Base-by-base conservation (phyloP, 2,888 invertebrate genomes). In the Leptinotarsa juncta region DNA sequence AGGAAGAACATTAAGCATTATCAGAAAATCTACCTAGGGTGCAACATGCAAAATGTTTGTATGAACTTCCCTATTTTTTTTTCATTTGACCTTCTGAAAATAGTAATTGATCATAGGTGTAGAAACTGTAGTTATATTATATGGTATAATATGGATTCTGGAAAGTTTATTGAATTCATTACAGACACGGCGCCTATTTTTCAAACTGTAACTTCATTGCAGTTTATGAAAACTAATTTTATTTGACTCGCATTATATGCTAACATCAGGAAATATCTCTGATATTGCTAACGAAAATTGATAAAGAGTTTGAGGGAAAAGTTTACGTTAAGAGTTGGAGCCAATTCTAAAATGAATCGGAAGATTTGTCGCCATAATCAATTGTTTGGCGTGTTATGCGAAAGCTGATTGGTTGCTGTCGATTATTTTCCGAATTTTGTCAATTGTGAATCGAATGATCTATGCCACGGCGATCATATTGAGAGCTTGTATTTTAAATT, bases 101-200 rank as follows among this genome's bases (percentile, higher is more conserved):
- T 62, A 16, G 32, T 16, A 42, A n/a, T 10, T 32, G 62, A n/a
- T 26, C 5, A 62, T 7, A n/a, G 12, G 62, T 57, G 42, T 62
- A n/a, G 12, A 62, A 62, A 62, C 62, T 32, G 62, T 15, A 62
- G 42, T n/a, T 62, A 32, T 62, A 32, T 62, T n/a, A 5, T 5
- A 62, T 20, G 62, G n/a, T 62, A 62, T 32, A 62, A n/a, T 42
- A 60, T 62, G n/a, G n/a, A 26, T 62, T 15, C 42, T 42, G 10
- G 7, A 32, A 62, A 26, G 20, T 23, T 32, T 2, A n/a, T n/a
- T 42, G 23, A 62, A 62, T 62, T 62, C n/a, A 12, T 16, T 18
- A 57, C 57, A 62, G 62, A 62, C 62, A 62, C 62, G 62, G 62
- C 62, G 62, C 62, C 62, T 32, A 16, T 15, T 42, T 62, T 26